Evolutionary conservation across 2,888 invertebrate genomes (phyloP).

Genomic region (Oligia latruncula): DNA sequence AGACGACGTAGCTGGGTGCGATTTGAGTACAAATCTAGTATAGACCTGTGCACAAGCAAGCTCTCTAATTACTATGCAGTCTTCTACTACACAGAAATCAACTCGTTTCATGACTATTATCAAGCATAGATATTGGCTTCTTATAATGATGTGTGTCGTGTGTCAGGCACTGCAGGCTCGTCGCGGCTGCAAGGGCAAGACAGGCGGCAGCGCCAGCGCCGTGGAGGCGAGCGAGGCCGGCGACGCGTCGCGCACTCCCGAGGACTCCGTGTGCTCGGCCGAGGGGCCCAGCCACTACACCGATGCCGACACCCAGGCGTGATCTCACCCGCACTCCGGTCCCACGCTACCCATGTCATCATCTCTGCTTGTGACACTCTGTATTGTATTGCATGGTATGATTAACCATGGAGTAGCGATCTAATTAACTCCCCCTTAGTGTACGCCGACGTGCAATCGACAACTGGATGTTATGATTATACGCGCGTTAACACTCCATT

Average conservation of each 20-base stretch:
- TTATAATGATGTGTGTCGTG: conserved; percentile 20
- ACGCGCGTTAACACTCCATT: conserved; percentile 23
- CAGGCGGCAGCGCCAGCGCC: conserved; percentile 87
- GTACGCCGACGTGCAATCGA: not conserved
- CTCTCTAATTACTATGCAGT: not conserved
- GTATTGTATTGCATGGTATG: conserved; percentile 10
- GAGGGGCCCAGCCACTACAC: conserved; percentile 94
- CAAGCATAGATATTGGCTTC: not conserved
- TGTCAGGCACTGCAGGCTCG: conserved; percentile 94
- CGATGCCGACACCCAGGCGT: conserved; percentile 89
- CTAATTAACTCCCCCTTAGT: not conserved
- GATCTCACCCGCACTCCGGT: conserved; percentile 66
- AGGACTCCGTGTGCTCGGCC: conserved; percentile 97
- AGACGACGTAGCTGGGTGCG: not conserved
- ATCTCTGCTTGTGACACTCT: conserved; percentile 58
- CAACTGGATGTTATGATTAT: not conserved
- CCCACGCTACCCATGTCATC: conserved; percentile 5
- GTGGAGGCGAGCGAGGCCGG: conserved; percentile 92
- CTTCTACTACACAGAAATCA: conserved; percentile 51
- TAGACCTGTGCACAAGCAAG: conserved; percentile 12
- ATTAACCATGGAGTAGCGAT: conserved; percentile 15
- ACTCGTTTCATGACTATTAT: conserved; percentile 54
- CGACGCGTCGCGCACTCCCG: conserved; percentile 96
- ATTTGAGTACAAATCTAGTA: conserved; percentile 2
- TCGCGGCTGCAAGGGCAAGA: conserved; percentile 89